Percentiles rank a stretch among this genome's conserved stretches.
Conservation (phyloP, 2,888 invertebrate species). For the Pseudococcus jackbeardsleyi region DNA sequence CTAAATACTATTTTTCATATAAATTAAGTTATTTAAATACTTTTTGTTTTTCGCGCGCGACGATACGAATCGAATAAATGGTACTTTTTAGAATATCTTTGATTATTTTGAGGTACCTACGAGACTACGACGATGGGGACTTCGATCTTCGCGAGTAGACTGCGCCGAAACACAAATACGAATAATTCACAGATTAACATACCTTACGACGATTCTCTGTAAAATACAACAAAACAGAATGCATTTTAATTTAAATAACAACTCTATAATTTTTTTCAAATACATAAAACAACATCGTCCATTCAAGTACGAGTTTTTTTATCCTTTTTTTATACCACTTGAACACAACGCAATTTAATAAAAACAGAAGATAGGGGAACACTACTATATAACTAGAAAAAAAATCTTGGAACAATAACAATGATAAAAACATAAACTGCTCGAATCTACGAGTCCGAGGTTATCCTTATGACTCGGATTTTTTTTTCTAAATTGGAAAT, state of each 20-base stretch:
- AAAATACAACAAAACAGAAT: not conserved
- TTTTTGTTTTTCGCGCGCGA: conserved; percentile 19
- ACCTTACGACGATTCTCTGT: conserved; percentile 4
- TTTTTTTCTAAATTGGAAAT: conserved; percentile 33
- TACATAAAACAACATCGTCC: not conserved
- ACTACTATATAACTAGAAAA: not conserved
- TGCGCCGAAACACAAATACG: not conserved
- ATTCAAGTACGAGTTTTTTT: not conserved
- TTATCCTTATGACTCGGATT: not conserved
- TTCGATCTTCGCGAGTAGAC: not conserved
- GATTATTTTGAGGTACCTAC: not conserved
- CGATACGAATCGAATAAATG: conserved; percentile 10
- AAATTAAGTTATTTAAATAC: conserved; percentile 13
- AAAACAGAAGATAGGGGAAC: not conserved
- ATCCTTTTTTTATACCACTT: conserved; percentile 6
- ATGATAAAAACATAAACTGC: not conserved
- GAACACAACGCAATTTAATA: not conserved
- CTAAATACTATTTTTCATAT: not conserved
- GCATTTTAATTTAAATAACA: not conserved
- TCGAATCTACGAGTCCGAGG: not conserved
- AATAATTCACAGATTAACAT: conserved; percentile 10
- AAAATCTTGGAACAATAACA: conserved; percentile 21
- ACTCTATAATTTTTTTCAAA: not conserved
- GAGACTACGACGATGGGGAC: not conserved
- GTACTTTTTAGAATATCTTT: not conserved